These are phyloP conservation scores for Apodemia hepburni DNA, from an alignment of 2,888 invertebrate species.

Conservation along the genomic window DNA sequence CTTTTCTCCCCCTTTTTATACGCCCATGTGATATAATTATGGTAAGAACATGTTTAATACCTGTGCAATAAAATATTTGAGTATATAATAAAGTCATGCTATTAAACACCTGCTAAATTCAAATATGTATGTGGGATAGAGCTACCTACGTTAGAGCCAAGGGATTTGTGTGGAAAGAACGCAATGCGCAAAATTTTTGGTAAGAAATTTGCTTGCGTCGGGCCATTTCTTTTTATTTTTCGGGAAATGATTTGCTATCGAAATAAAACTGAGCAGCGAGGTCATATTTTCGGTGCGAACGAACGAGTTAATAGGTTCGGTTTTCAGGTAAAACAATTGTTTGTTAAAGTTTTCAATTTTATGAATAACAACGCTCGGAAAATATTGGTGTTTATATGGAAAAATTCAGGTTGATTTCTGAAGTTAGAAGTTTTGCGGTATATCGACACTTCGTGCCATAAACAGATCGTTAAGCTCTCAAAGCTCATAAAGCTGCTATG, in stretches of 20 bases:
- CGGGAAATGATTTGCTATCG: neutral
- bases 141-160: neutral
- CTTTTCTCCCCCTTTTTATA: too few relatives aligned
- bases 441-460: too few relatives aligned
- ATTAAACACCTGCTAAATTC: neutral
- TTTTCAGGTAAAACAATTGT: neutral
- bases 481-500: too few relatives aligned
- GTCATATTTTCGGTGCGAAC: neutral
- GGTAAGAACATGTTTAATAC: too few relatives aligned
- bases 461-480: too few relatives aligned
- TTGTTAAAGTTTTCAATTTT: neutral
- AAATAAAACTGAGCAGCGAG: neutral
- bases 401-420: too few relatives aligned
- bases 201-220: neutral
- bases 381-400: too few relatives aligned
- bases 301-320: neutral
- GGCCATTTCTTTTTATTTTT: neutral
- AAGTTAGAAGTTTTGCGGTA: too few relatives aligned
- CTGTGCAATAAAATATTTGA: neutral
- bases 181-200: neutral
- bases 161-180: neutral
- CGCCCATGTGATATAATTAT: too few relatives aligned
- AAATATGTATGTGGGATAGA: neutral
- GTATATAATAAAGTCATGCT: neutral
- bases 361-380: neutral